phyloP scores from a whole-genome alignment of 2,113 vertebrate species.

The Speoplatyrhinus poulsoni region DNA sequence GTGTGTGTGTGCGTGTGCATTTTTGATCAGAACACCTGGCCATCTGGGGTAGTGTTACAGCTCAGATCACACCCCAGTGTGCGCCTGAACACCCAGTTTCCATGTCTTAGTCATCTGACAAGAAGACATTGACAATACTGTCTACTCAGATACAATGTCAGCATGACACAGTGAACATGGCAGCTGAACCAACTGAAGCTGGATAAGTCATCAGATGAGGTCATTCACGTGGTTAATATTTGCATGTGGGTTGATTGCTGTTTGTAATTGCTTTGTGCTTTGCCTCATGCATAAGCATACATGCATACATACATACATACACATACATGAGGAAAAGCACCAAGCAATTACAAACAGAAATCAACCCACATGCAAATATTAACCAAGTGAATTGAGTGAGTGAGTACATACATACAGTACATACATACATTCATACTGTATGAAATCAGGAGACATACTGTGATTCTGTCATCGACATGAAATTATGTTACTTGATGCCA shows the following conservation, averaged over 20 bases:
- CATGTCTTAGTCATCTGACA: constrained; percentile 58
- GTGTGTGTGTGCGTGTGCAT: neutral
- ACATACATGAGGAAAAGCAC: too few species aligned
- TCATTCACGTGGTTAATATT: neutral
- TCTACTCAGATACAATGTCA: constrained; percentile 31
- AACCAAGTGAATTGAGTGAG: too few species aligned
- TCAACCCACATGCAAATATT: too few species aligned
- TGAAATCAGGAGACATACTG: too few species aligned
- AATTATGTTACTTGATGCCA: neutral
- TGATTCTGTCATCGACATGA: neutral
- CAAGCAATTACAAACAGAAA: too few species aligned
- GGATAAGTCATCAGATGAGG: neutral
- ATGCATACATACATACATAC: too few species aligned
- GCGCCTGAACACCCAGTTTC: constrained; percentile 59
- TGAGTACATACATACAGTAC: too few species aligned
- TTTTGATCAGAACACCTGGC: neutral
- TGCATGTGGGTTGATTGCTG: neutral
- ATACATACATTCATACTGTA: too few species aligned
- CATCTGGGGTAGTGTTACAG: constrained; percentile 50
- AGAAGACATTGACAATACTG: constrained; percentile 39
- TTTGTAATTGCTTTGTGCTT: neutral
- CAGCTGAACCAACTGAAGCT: constrained; percentile 30
- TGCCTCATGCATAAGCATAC: too few species aligned
- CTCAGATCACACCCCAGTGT: constrained; percentile 61
- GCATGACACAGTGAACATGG: constrained; percentile 38